Base-by-base conservation (phyloP, 2,797 vertebrate species). In the Ataeniobius toweri region DNA sequence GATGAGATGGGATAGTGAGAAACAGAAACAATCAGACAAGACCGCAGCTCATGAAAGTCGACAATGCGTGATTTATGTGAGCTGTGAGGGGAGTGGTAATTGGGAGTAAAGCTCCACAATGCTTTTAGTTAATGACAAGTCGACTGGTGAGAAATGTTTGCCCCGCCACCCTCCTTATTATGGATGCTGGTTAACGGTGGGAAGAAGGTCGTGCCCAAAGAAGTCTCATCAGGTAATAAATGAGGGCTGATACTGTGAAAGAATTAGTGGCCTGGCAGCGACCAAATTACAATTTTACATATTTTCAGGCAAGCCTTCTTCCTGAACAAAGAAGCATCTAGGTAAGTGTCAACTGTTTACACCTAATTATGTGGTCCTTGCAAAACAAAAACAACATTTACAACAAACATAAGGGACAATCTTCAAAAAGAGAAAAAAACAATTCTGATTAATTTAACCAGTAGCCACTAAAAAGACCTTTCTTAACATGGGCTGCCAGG, bases 51-150 rank as follows among this genome's bases (percentile, higher is more conserved):
- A 70, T 88, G 90, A 93, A 90, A 90, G 89, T 87, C 81, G 70
- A 83, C 83, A 65, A 81, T 50, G 78, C 76, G 79, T 94, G 94
- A 94, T 94, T 94, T 92, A 93, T 92, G 89, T 59, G 78, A 76
- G 78, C 81, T 69, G 76, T 65, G 86, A 84, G 86, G 89, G 92
- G 92, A 94, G 93, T 90, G 91, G 90, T 94, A 94, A 95, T 94
- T 92, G 92, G 86, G 85, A 93, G 87, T 89, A 93, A 92, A 93
- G 92, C 93, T 91, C 89, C 81, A 75, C 79, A 78, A 86, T 91
- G 92, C 94, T 94, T 93, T 94, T 94, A 94, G 92, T 94, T 93
- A 93, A 94, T 92, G 93, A 93, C 89, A 83, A 93, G 90, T 90
- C 84, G 73, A 91, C 92, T 92, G 90, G 89, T 92, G 92, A 94